Percentiles rank a stretch among this genome's conserved stretches.
Conservation (phyloP, 2,888 invertebrate species). For the Brachynemurus nebulosus region DNA sequence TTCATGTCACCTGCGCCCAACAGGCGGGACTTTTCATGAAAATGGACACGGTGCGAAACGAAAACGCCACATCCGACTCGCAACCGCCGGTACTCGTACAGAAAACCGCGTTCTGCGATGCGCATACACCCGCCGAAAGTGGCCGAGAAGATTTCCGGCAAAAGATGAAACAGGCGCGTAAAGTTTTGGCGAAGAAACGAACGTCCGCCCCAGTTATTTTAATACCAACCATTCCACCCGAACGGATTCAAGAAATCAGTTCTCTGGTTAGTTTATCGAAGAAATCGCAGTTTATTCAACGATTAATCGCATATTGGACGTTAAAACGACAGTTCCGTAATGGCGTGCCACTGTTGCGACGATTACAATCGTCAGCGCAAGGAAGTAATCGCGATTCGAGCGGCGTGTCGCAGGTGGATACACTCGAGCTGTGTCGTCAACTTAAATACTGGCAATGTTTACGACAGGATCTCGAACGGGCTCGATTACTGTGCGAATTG, state of each 20-base stretch:
- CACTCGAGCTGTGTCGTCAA: conserved; percentile 66
- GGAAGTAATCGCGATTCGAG: conserved; percentile 19
- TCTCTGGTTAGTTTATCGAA: conserved; percentile 56
- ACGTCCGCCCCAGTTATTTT: conserved; percentile 83
- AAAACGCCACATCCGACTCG: conserved; percentile 33
- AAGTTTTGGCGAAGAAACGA: conserved; percentile 76
- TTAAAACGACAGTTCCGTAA: conserved; percentile 88
- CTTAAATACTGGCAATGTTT: conserved; percentile 89
- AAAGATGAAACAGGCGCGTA: conserved; percentile 78
- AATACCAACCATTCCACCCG: conserved; percentile 84
- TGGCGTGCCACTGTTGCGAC: conserved; percentile 83
- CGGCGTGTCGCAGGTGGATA: conserved; percentile 31
- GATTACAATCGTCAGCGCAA: conserved; percentile 51
- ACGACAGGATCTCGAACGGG: conserved; percentile 86
- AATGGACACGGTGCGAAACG: conserved; percentile 70
- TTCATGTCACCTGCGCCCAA: conserved; percentile 98
- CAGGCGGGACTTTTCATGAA: conserved; percentile 91
- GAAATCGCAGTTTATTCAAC: conserved; percentile 72
- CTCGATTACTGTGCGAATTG: conserved; percentile 81
- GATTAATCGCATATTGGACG: conserved; percentile 93
- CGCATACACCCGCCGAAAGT: conserved; percentile 67
- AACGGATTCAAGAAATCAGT: conserved; percentile 77
- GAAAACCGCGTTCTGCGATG: conserved; percentile 92
- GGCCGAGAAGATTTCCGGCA: conserved; percentile 54
- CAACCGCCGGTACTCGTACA: conserved; percentile 71